Evolutionary conservation across 2,797 vertebrate species (phyloP), one percentile per base, ranked within the genome.

Genomic region (Sciurus vulgaris): DNA sequence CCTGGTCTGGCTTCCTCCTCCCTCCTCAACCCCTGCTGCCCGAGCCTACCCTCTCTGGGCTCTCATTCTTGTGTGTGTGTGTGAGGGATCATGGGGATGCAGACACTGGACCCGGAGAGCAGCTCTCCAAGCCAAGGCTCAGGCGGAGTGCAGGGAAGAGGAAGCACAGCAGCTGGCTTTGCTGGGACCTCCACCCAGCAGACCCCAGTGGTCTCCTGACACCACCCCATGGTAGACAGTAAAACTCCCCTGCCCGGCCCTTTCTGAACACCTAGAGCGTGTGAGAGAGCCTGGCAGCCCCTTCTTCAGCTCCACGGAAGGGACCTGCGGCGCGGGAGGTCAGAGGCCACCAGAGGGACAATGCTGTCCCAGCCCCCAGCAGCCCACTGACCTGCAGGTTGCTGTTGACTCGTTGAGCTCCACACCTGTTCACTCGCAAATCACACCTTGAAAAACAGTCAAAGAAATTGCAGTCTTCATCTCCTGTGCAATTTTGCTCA

Each of bases 391-490:
- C 99, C 99, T 99, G 99, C 98, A 99, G 98, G 98, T 99, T 99
- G 98, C 98, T 99, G 98, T 99, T 99, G 77, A 98, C 97, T 54
- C 99, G 99, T 33, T 98, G 98, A 0, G 99, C 98, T 97, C 99
- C 99, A 84, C 99, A 99, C 95, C 98, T 99, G 96, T 97, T 98
- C 65, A 92, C 98, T 94, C 95, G 98, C 78, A 98, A 94, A 97
- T 99, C 98, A 73, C 99, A 99, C 83, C 98, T 98, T 41, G 99
- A 99, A 97, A 99, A 99, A 89, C 99, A 99, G 98, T 99, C 99
- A 83, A 99, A 99, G 98, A 99, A 99, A 98, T 99, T 99, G 82
- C 99, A 99, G 91, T 99, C 99, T 78, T 99, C 99, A 0, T 99
- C 99, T 41, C 97, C 98, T 15, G 99, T 99, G 98, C 99, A 99